phyloP scores from a whole-genome alignment of 2,888 invertebrate genomes.

The Harpagoxenus sublaevis region DNA sequence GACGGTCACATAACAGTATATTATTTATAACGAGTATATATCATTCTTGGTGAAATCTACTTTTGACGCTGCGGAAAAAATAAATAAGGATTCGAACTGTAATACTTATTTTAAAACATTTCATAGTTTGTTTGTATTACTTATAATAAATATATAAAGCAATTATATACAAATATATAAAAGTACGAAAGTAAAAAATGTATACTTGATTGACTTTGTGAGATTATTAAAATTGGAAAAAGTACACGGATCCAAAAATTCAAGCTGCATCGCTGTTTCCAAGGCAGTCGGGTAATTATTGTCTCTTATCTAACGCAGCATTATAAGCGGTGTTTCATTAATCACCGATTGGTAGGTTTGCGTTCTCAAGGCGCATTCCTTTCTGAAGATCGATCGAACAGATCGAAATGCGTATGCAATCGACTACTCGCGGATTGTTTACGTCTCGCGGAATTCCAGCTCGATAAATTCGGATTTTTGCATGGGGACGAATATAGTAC shows the following conservation, averaged over 20 bases:
- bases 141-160: too few species aligned
- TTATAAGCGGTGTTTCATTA: slow-evolving; percentile 61
- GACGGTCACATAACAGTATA: slow-evolving; percentile 37
- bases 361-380: slow-evolving; percentile 10
- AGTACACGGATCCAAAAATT: not conserved
- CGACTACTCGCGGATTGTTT: slow-evolving; percentile 70
- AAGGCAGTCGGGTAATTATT: slow-evolving; percentile 68
- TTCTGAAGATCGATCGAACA: slow-evolving; percentile 36
- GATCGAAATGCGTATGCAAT: slow-evolving; percentile 52
- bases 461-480: slow-evolving; percentile 79
- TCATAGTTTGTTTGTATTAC: too few species aligned
- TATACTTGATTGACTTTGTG: not conserved
- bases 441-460: slow-evolving; percentile 74
- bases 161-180: too few species aligned
- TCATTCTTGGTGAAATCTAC: slow-evolving; percentile 10
- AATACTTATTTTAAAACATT: not conserved
- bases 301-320: slow-evolving; percentile 45
- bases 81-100: not conserved
- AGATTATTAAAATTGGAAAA: not conserved
- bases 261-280: not conserved
- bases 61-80: not conserved
- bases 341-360: slow-evolving; percentile 72
- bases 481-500: slow-evolving; percentile 77
- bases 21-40: slow-evolving; percentile 37
- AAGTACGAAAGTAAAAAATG: not conserved